Evolutionary conservation across 2,888 invertebrate species (phyloP), one percentile per base, ranked within the genome.

Genomic region (Mantis religiosa): DNA sequence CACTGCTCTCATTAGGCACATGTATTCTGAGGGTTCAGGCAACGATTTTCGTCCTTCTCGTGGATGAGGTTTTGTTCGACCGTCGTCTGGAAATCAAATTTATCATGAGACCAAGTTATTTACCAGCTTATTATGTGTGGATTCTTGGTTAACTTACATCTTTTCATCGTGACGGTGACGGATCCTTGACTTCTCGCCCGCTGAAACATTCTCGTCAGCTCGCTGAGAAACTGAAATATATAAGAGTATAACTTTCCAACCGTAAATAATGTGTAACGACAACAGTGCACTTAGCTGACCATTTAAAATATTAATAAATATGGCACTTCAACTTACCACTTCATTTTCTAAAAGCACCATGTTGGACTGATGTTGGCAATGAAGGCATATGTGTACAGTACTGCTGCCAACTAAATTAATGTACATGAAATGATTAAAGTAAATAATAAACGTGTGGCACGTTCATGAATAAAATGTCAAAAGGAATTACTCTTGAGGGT

Each of bases 121-220:
- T 83, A 85, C 34, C 1, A 2, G 14, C 7, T 7, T 7, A 12
- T 71, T 20, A 71, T 71, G 20, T 82, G 28, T 81, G 34, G n/a
- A 81, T n/a, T 88, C 25, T 30, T 83, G 34, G 28, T 83, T 88
- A 84, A 91, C 97, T 96, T 95, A 98, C 98, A 99, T 95, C 97
- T 95, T 94, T 99, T 99, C 95, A 99, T 98, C 83, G 98, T 98
- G 93, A 99, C 95, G 82, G 96, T 96, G 87, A 99, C 96, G 85
- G 97, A 96, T 87, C 98, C 98, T 90, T 95, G 94, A 89, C 94
- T 92, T 91, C 97, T 96, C n/a, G 98, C 96, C 92, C 96, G 97
- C 93, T 97, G 97, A 92, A 98, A 99, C 92, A 99, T 93, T 93
- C 96, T 96, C 85, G 97, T 96, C 88, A 98, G 95, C 93, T 98